A percentile compares a stretch with the other conserved stretches of the same genome.
Evolutionary conservation across 37 sponge, comb jelly and placozoan genomes (phyloP).

Genomic region (Ephydatia muelleri): DNA sequence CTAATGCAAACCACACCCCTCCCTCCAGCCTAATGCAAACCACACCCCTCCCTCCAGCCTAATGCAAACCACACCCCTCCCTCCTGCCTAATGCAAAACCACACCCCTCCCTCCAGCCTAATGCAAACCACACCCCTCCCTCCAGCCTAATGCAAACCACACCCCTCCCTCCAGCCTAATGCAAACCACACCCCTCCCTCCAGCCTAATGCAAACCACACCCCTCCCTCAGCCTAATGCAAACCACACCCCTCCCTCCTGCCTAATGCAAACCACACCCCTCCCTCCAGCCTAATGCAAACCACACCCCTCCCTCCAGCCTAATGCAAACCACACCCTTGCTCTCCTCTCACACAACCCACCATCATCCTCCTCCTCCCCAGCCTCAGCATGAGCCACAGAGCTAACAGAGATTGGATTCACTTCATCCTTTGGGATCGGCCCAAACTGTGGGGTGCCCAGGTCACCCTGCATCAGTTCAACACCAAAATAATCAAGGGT

Average conservation of each 20-base stretch:
- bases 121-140: neutral
- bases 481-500: constrained; percentile 51
- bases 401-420: neutral
- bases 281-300: neutral
- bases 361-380: neutral
- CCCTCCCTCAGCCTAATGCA: neutral
- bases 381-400: neutral
- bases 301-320: neutral
- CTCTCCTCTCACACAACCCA: neutral
- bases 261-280: neutral
- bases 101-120: neutral
- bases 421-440: neutral
- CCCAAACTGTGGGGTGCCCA: constrained; percentile 25
- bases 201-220: neutral
- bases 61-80: neutral
- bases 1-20: neutral
- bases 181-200: neutral
- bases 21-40: neutral
- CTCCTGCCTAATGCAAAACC: neutral
- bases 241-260: neutral
- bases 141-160: neutral
- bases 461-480: constrained; percentile 11
- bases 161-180: neutral
- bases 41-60: neutral
- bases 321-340: neutral